Conservation (phyloP, 2,888 invertebrate species). For the Strigamia transsilvanica region DNA sequence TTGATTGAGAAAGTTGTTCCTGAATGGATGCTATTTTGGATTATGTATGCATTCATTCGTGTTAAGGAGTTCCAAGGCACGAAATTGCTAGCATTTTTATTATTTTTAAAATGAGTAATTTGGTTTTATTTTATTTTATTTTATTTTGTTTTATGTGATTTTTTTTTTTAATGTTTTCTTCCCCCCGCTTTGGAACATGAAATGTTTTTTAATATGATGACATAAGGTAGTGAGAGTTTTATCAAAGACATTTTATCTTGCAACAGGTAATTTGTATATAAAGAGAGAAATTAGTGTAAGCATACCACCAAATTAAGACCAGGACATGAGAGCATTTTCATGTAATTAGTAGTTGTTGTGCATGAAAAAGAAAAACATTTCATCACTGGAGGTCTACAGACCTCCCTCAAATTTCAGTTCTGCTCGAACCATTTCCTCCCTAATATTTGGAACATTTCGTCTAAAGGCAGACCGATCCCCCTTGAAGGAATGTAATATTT, state of each 20-base stretch:
- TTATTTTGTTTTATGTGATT: not conserved
- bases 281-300: conserved; percentile 42
- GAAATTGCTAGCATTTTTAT: not conserved
- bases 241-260: conserved; percentile 30
- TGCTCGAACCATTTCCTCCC: not conserved
- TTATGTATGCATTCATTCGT: not conserved
- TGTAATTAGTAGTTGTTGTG: conserved; percentile 34
- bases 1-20: conserved; percentile 25
- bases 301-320: conserved; percentile 32
- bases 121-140: not conserved
- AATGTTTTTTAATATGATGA: not conserved
- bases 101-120: too few species aligned
- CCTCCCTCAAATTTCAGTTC: not conserved
- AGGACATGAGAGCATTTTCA: conserved; percentile 35
- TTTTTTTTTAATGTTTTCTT: not conserved
- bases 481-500: not conserved
- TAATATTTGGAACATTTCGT: not conserved
- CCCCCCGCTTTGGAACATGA: not conserved
- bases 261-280: conserved; percentile 44
- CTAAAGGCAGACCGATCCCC: not conserved
- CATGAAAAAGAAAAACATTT: conserved; percentile 34
- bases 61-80: not conserved
- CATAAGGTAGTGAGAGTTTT: conserved; percentile 28
- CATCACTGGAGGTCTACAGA: conserved; percentile 32
- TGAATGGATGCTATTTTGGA: conserved; percentile 46